These are phyloP conservation scores for Scaptomyza graminum DNA, from an alignment of 1,140 invertebrate species.

Conservation along the genomic window DNA sequence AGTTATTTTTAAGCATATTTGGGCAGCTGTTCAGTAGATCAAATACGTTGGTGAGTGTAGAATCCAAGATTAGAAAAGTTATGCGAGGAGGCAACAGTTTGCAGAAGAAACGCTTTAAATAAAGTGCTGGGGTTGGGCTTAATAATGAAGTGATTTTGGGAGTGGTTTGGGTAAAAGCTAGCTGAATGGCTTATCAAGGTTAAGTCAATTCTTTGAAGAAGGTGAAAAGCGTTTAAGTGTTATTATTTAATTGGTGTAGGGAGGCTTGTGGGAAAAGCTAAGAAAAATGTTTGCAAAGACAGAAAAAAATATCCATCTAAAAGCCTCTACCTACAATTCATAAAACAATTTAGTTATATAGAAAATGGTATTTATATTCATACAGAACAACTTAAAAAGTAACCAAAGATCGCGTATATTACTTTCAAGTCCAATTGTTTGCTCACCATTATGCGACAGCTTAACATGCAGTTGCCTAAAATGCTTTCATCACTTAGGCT, in stretches of 20 bases:
- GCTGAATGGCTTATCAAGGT: conserved; percentile 36
- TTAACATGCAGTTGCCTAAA: conserved; percentile 5
- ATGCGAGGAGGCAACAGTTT: conserved; percentile 27
- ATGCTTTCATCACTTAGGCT: conserved; percentile 28
- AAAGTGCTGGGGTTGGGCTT: too few species aligned
- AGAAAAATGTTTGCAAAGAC: neutral
- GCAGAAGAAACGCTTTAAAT: neutral
- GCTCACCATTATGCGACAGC: neutral
- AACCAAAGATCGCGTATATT: too few species aligned
- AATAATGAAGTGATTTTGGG: neutral
- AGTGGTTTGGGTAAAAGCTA: neutral
- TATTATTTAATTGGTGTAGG: neutral
- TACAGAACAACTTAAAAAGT: too few species aligned
- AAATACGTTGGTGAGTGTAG: conserved; percentile 7
- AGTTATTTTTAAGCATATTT: conserved; percentile 21
- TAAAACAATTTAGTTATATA: too few species aligned
- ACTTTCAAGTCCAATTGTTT: too few species aligned
- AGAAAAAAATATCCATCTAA: too few species aligned
- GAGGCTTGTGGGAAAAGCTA: too few species aligned
- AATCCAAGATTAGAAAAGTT: conserved; percentile 27
- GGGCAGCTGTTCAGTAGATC: conserved; percentile 36
- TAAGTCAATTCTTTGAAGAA: conserved; percentile 20
- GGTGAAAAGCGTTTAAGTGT: neutral
- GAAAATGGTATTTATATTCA: too few species aligned
- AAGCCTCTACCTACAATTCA: too few species aligned